These are phyloP conservation scores for Gymnoscopelus microlampas DNA, from an alignment of 2,797 vertebrate species.

Conservation along the genomic window DNA sequence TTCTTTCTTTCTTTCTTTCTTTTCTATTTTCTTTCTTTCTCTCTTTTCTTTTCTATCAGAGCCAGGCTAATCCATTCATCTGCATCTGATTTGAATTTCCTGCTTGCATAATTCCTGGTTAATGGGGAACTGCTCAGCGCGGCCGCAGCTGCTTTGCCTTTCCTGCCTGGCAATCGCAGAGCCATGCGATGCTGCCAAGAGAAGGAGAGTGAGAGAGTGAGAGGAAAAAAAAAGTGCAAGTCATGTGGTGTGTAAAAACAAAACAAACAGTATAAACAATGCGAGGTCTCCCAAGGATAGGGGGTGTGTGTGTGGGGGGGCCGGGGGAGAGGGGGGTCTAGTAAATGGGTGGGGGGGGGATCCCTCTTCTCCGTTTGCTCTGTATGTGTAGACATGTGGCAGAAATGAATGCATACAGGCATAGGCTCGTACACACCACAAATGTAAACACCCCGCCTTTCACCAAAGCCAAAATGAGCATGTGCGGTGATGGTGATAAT, in stretches of 20 bases:
- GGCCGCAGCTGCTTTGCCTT: conserved; percentile 71
- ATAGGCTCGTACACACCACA: not conserved
- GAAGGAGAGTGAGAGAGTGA: conserved; percentile 1
- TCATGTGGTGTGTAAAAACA: conserved; percentile 70
- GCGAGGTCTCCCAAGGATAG: conserved; percentile 59
- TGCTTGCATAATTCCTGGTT: conserved; percentile 77
- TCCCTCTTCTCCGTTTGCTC: too few species aligned
- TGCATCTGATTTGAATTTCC: conserved; percentile 80
- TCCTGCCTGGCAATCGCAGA: conserved; percentile 61
- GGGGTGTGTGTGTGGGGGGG: conserved; percentile 9
- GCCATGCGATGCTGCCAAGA: not conserved
- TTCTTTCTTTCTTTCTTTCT: conserved; percentile 7
- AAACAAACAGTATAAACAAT: conserved; percentile 66
- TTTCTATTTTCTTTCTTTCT: not conserved
- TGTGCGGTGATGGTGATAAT: conserved; percentile 51
- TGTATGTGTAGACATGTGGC: too few species aligned
- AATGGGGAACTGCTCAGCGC: conserved; percentile 66
- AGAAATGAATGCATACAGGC: too few species aligned
- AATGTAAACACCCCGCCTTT: conserved; percentile 49
- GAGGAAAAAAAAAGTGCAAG: conserved; percentile 70
- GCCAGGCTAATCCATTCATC: conserved; percentile 66
- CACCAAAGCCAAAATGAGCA: conserved; percentile 55
- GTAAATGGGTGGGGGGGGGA: conserved; percentile 34
- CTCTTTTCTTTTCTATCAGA: conserved; percentile 45
- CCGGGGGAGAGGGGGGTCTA: not conserved